Evolutionary conservation across 2,113 vertebrate species (phyloP).

Genomic region (Acanthochromis polyacanthus): DNA sequence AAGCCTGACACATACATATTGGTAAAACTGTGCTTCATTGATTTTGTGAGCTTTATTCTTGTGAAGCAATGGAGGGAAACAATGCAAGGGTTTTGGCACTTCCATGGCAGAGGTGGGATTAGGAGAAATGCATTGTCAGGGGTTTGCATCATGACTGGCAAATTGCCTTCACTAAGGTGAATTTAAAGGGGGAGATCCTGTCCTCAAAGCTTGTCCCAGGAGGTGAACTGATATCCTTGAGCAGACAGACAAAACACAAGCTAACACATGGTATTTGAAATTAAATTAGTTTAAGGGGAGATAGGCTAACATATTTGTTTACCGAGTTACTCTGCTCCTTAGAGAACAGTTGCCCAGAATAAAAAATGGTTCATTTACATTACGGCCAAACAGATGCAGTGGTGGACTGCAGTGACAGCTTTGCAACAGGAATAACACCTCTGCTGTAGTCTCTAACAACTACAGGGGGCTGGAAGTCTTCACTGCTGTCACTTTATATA

Average conservation of each 20-base stretch:
- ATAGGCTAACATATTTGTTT: conserved; percentile 21
- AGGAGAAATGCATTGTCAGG: background rate
- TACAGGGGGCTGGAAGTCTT: background rate
- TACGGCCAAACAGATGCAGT: conserved; percentile 28
- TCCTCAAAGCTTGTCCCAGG: background rate
- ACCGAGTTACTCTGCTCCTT: conserved; percentile 10
- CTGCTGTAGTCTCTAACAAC: conserved; percentile 1
- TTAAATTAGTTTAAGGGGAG: conserved; percentile 18
- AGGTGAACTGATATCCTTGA: conserved; percentile 24
- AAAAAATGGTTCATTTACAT: conserved; percentile 47
- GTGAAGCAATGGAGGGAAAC: background rate
- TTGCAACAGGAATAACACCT: conserved; percentile 24
- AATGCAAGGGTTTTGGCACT: background rate
- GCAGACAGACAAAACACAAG: conserved; percentile 11
- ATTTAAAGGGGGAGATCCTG: conserved; percentile 16
- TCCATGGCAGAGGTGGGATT: conserved; percentile 4
- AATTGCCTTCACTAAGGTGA: background rate
- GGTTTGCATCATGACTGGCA: conserved; percentile 21
- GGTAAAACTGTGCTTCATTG: too few species aligned
- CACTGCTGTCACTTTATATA: background rate
- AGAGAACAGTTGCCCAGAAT: conserved; percentile 12
- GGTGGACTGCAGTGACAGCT: conserved; percentile 30
- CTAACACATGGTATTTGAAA: conserved; percentile 29
- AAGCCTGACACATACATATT: background rate
- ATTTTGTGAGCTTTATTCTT: background rate